These are phyloP conservation scores for Clostera curtula DNA, from an alignment of 2,888 invertebrate genomes.

Conservation along the genomic window DNA sequence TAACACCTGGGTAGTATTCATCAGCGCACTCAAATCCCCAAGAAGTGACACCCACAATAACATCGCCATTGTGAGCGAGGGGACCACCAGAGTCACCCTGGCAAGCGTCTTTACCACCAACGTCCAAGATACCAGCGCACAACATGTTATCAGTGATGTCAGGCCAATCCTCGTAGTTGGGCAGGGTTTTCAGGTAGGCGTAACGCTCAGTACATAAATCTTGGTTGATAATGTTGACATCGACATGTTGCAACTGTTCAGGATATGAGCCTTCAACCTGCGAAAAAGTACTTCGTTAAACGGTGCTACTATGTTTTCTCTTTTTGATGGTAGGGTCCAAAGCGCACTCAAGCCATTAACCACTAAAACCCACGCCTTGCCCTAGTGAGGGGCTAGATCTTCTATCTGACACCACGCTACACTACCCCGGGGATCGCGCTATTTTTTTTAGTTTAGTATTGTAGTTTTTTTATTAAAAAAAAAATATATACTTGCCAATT, in stretches of 20 bases:
- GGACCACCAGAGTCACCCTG: slow-evolving; percentile 48
- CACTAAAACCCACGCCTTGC: no score
- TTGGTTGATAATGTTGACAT: slow-evolving; percentile 39
- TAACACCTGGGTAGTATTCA: slow-evolving; percentile 31
- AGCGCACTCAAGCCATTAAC: no score
- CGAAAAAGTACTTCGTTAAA: slow-evolving; percentile 4
- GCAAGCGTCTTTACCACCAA: slow-evolving; percentile 37
- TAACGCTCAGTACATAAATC: slow-evolving; percentile 41
- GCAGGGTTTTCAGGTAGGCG: slow-evolving; percentile 23
- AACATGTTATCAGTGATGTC: slow-evolving; percentile 44
- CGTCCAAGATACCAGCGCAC: slow-evolving; percentile 46
- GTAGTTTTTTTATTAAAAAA: no score
- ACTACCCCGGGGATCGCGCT: no score
- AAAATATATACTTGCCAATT: no score
- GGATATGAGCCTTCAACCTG: slow-evolving; percentile 23
- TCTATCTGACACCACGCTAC: no score
- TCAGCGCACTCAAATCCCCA: slow-evolving; percentile 29
- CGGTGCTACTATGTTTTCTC: no score
- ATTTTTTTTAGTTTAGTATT: no score
- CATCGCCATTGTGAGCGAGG: slow-evolving; percentile 31
- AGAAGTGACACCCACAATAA: slow-evolving; percentile 36
- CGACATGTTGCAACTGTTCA: slow-evolving; percentile 32
- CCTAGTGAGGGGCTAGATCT: no score
- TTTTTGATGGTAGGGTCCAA: no score
- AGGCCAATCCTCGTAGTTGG: slow-evolving; percentile 23